Base-by-base conservation (phyloP, 2,888 invertebrate genomes). In the Yponomeuta sedellus region DNA sequence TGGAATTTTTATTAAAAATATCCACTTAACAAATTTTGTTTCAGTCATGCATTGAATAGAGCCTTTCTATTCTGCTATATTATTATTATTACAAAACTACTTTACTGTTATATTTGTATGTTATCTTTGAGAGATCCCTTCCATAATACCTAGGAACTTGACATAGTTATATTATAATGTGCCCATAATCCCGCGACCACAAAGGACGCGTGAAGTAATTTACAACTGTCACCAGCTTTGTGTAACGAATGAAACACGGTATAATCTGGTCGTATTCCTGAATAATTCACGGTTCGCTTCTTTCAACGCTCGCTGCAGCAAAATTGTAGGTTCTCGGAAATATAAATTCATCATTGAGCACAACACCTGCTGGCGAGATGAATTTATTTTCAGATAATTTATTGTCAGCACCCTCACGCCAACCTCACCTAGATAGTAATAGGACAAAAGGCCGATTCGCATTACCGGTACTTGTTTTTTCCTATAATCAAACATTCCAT, bases 81-180 rank as follows among this genome's bases (percentile, higher is more conserved):
- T 6, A 8, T 34, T 34, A 34, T 8, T 34, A 34, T 34, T 8
- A 34, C 34, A 34, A 34, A 34, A 34, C 34, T 34, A 4, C 34
- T 34, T 8, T 10, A 34, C 8, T 8, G 25, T 4, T 25, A 34
- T 34, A 34, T 34, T 34, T 34, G 34, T 34, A 34, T 34, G 34
- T 34, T 34, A 8, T 34, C 34, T 34, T 34, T 34, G 34, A 6
- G 34, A 34, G 34, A 34, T 5, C 6, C 34, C 34, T 8, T 8
- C 8, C 34, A 34, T 34, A 34, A 34, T 34, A 34, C 34, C 8
- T 8, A 34, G 6, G 3, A 8, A 34, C 8, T 34, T 34, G 8
- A 34, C 1, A 34, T 34, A 34, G 87, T 91, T 22, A 61, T 5
- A 57, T 57, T 10, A 57, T 8, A 34, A 34, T 34, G 44, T 12